These are phyloP conservation scores for Eurytoma adleriae DNA, from an alignment of 2,888 invertebrate genomes.

Conservation along the genomic window DNA sequence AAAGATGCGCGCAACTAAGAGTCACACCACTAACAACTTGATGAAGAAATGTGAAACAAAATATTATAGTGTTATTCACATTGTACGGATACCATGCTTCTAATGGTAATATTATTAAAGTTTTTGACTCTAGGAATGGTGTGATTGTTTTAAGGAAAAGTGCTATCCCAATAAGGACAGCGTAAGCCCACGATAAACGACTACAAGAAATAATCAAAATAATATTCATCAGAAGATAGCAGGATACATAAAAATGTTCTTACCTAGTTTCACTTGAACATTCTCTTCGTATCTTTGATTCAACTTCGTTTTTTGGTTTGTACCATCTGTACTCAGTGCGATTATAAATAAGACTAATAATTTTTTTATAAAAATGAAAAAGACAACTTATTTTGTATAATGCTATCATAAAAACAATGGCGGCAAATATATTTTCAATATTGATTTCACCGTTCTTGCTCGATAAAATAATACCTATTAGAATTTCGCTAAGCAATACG, in stretches of 20 bases:
- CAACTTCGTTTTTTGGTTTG: slow-evolving; percentile 10
- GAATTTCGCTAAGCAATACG: slow-evolving; percentile 14
- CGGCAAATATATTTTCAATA: slow-evolving; percentile 35
- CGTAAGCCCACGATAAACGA: slow-evolving; percentile 9
- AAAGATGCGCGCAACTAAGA: slow-evolving; percentile 5
- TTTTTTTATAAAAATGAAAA: neutral
- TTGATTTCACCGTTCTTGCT: slow-evolving; percentile 1
- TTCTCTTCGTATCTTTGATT: slow-evolving; percentile 10
- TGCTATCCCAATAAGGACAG: neutral
- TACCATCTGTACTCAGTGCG: slow-evolving; percentile 13
- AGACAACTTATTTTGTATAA: slow-evolving; percentile 32
- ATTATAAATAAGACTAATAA: slow-evolving; percentile 20
- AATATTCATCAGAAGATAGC: neutral
- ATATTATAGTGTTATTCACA: slow-evolving; percentile 1
- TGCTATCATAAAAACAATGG: neutral
- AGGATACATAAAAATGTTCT: neutral
- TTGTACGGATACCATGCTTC: slow-evolving; percentile 42
- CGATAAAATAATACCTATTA: neutral
- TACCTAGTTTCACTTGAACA: slow-evolving; percentile 27
- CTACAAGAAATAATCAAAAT: slow-evolving; percentile 1
- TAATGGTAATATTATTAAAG: slow-evolving; percentile 32
- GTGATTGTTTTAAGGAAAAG: slow-evolving; percentile 13
- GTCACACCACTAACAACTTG: slow-evolving; percentile 38
- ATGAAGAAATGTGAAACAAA: slow-evolving; percentile 37
- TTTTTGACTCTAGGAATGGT: slow-evolving; percentile 27